Evolutionary conservation across 2,113 vertebrate species (phyloP), one percentile per base, ranked within the genome.

Genomic region (Solenodon paradoxus): DNA sequence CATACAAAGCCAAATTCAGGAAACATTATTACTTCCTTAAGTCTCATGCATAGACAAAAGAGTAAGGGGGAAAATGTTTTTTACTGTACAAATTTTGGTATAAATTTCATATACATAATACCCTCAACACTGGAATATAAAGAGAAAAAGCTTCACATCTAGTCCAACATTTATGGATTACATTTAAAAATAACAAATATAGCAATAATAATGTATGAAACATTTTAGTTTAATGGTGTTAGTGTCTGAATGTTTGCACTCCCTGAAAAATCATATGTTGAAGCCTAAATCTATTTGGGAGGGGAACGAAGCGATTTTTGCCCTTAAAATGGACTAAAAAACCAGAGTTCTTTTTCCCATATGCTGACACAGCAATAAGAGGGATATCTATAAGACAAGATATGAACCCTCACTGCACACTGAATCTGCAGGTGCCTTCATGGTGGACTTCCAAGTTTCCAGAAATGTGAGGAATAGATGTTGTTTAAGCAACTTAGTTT

Each of bases 211-310:
- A 75, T 91, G 68, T 92, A 95, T 84, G 86, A 97, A 98, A 96
- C 71, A 97, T 75, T 94, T 94, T 97, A 75, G 78, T 74, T 96
- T 97, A 24, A 55, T 96, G 10, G 35, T 92, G 38, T 49, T 77
- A 26, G 55, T 7, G 10, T 92, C 24, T 47, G 15, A 84, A 47
- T 64, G 45, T 40, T 47, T 68, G 19, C 49, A 28, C 32, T 78
- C 12, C 10, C 17, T 57, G 17, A 68, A 78, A 38, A 78, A 59
- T 84, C 30, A 45, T 28, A 35, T 77, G 42, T 28, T 79, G 42
- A 87, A 61, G n/a, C 63, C 24, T 28, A 79, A 79, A 42, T 71
- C 13, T 38, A 49, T 78, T 79, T 86, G 51, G 51, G 69, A 13
- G 35, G 49, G 13, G 7, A 92, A 7, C 38, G 26, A 79, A 69